Percentiles rank a stretch among this genome's conserved stretches.
phyloP scores from a whole-genome alignment of 2,888 invertebrate species.

The Liposcelis brunnea region DNA sequence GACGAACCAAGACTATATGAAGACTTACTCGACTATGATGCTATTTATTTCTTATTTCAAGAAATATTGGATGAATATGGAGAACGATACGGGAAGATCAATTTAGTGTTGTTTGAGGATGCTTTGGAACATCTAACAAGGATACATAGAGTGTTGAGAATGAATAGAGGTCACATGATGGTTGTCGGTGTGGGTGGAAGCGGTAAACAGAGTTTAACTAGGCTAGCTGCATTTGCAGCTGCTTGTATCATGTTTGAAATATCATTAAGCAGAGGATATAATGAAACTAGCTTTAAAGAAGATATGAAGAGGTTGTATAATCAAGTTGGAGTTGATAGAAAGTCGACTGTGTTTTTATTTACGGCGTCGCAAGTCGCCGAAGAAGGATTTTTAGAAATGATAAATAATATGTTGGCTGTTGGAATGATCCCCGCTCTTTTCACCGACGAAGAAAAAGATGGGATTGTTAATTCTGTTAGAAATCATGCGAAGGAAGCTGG shows the following conservation, averaged over 20 bases:
- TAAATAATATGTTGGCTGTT: conserved; percentile 81
- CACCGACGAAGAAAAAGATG: conserved; percentile 75
- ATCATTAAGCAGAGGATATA: conserved; percentile 67
- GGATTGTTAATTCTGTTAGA: conserved; percentile 50
- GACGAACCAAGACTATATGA: conserved; percentile 68
- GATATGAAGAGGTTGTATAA: conserved; percentile 68
- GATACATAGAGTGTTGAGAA: conserved; percentile 65
- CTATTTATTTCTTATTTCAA: conserved; percentile 70
- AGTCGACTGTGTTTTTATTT: conserved; percentile 66
- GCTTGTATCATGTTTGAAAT: conserved; percentile 71
- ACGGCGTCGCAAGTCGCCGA: conserved; percentile 66
- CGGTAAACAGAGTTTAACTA: conserved; percentile 69
- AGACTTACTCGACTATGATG: conserved; percentile 77
- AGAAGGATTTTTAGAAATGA: conserved; percentile 69
- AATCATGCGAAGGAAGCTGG: conserved; percentile 52
- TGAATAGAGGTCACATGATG: conserved; percentile 68
- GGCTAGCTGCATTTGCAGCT: conserved; percentile 68
- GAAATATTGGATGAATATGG: conserved; percentile 81
- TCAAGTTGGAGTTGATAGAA: conserved; percentile 59
- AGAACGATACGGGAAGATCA: conserved; percentile 50
- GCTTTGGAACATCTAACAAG: conserved; percentile 81
- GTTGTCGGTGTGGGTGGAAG: conserved; percentile 80
- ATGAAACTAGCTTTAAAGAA: conserved; percentile 64
- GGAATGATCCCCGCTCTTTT: conserved; percentile 78
- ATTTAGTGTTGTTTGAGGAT: conserved; percentile 77